phyloP scores from a whole-genome alignment of 2,113 vertebrate species.

The Centrocercus urophasianus region DNA sequence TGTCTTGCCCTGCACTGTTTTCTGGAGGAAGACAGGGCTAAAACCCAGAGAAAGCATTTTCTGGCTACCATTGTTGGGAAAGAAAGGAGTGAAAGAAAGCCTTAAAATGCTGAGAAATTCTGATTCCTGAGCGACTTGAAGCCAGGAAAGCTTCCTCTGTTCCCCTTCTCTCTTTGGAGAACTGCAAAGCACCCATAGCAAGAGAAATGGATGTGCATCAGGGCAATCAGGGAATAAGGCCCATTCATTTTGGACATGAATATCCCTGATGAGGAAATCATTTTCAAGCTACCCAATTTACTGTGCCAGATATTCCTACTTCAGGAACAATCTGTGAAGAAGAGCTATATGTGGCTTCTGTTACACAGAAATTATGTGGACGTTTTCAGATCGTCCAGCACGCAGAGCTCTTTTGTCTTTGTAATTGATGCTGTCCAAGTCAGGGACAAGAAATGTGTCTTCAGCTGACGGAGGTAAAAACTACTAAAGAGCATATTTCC shows the following conservation, averaged over 20 bases:
- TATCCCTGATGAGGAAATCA: constrained; percentile 12
- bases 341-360: background rate
- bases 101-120: background rate
- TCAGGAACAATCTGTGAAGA: background rate
- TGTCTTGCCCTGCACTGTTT: background rate
- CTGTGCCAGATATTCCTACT: background rate
- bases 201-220: background rate
- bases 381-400: background rate
- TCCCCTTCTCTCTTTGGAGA: background rate
- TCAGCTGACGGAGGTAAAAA: background rate
- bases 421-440: background rate
- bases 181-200: background rate
- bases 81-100: background rate
- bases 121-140: background rate
- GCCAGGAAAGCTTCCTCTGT: background rate
- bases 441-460: constrained; percentile 19
- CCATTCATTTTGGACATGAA: background rate
- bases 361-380: background rate
- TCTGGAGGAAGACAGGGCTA: background rate
- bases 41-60: background rate
- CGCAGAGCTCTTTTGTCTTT: constrained; percentile 6
- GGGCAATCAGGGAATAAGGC: background rate
- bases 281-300: background rate
- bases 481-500: constrained; percentile 9
- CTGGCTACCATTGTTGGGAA: background rate